Evolutionary conservation across 1,140 invertebrate genomes (phyloP), one percentile per base, ranked within the genome.

Genomic region (Drosophila bifasciata): DNA sequence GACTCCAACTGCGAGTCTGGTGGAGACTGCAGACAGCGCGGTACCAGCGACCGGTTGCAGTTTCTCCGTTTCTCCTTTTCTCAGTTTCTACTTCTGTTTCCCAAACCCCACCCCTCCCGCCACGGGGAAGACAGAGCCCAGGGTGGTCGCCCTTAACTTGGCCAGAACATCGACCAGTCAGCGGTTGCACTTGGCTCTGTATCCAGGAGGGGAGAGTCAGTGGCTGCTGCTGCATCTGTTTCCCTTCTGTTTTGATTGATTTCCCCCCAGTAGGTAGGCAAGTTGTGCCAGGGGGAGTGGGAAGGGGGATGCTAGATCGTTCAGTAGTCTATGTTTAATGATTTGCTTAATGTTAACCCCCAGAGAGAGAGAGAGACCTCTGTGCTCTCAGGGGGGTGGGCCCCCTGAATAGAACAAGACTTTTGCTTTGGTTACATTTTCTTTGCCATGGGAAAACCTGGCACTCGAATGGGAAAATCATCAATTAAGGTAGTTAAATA

Each of bases 21-120:
- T 40, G 66, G 53, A 72, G 62, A 51, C 56, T 79, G 66, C 52
- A 80, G 78, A 80, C 78, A 72, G 73, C 45, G 52, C 73, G 78
- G 78, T 76, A 83, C 78, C 79, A 58, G 61, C 52, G 58, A 81
- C 79, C 73, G 68, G 79, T 83, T 76, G 68, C 78, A 49, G 23
- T 16, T 56, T 32, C 61, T 32, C 60, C 15, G 19, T 1, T 7
- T n/a, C 55, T 16, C 44, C 43, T n/a, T n/a, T 15, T 8, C n/a
- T 13, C 36, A n/a, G 13, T 36, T 41, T 57, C 36, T 51, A 48
- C 46, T 43, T 17, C 17, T 16, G 36, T n/a, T n/a, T n/a, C n/a
- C n/a, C n/a, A n/a, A n/a, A n/a, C n/a, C n/a, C n/a, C n/a, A n/a
- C n/a, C n/a, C n/a, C n/a, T n/a, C n/a, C n/a, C n/a, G n/a, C n/a